Evolutionary conservation across 1,140 invertebrate species (phyloP), one percentile per base, ranked within the genome.

Genomic region (Cydia amplana): DNA sequence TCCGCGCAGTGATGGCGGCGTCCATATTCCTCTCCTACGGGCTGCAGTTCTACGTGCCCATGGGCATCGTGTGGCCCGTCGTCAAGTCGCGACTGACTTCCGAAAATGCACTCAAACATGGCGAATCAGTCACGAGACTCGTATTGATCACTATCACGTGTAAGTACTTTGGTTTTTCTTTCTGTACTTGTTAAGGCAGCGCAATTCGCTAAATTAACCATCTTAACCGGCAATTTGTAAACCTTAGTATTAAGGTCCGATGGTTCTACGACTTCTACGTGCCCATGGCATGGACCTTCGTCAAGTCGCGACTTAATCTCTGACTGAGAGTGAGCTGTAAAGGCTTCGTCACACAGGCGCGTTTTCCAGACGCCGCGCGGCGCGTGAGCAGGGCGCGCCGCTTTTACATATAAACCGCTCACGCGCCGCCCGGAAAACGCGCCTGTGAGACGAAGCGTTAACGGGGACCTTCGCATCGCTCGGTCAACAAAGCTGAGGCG

Each of bases 231-330:
- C 36, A 40, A 40, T 40, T 10, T 2, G 36, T 40, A 10, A 40
- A 40, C 7, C 36, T 40, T 10, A 40, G 9, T 32, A 32, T 6
- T 32, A 32, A 32, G 32, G 32, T 6, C 5, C 32, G 5, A 32
- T 32, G 99, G 91, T 97, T 98, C 79, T 99, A 98, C 91, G 98
- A 99, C 91, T 97, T 98, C 79, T 99, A 98, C 91, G 98, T 99
- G 28, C 97, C 98, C 4, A 95, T 98, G 86, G 95, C 98, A 23
- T 98, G 97, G 95, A 97, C 97, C 1, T 93, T 91, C 73, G 89
- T 97, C 12, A 94, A 94, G 84, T 91, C 92, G 18, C 93, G 94
- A 79, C 32, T 32, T 32, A 28, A 28, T 2, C 94, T 96, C 80
- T 91, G 94, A 12, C n/a, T 94, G 94, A 1, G 93, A 94, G 75